Conservation (phyloP, 2,797 vertebrate genomes). For the Cichlasoma orientale region DNA sequence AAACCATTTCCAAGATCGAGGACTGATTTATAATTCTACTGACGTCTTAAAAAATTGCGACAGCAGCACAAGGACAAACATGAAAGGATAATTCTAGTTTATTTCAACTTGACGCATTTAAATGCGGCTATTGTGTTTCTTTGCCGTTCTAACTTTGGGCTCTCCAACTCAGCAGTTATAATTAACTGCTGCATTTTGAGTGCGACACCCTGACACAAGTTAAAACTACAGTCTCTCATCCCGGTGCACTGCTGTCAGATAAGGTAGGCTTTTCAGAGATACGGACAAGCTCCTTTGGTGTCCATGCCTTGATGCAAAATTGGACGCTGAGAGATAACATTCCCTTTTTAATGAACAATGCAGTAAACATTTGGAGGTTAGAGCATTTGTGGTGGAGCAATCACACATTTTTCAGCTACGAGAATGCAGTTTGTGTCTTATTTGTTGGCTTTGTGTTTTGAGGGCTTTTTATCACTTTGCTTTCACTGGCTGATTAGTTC, state of each 20-base stretch:
- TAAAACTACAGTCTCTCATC: neutral
- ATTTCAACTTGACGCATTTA: neutral
- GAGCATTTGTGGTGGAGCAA: neutral
- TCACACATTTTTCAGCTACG: neutral
- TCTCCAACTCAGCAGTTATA: neutral
- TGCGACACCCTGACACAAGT: too few relatives aligned
- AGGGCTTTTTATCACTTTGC: neutral
- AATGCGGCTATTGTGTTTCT: neutral
- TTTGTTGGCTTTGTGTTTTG: neutral
- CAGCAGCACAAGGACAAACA: constrained; percentile 1
- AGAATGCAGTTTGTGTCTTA: neutral
- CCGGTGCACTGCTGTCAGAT: neutral
- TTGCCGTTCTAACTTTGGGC: neutral
- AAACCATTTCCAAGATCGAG: neutral
- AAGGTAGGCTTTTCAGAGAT: neutral
- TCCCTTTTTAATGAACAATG: neutral
- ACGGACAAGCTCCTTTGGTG: neutral
- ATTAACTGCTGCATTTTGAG: neutral
- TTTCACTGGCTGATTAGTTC: neutral
- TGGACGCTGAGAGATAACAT: neutral
- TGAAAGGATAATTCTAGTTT: neutral
- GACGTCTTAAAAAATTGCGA: neutral
- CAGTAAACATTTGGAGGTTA: constrained; percentile 1
- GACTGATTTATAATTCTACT: neutral
- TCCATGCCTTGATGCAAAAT: neutral